Conservation (phyloP, 2,888 invertebrate genomes). For the Pharmacophagus antenor region DNA sequence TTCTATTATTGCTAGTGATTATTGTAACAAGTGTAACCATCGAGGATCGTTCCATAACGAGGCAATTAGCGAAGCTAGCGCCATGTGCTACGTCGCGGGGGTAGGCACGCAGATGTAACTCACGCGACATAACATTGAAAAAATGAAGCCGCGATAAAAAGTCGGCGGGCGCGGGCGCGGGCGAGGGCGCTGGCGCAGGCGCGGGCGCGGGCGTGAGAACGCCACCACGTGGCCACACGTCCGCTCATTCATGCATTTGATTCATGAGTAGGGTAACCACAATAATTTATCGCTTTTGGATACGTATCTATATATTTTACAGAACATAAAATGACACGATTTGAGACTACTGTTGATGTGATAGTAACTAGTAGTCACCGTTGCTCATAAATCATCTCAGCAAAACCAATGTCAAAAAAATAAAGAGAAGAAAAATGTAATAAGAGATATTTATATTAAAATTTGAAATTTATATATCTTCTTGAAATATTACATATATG, state of each 20-base stretch:
- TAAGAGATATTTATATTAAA: too few relatives aligned
- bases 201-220: constrained; percentile 76
- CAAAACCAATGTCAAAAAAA: too few relatives aligned
- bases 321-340: too few relatives aligned
- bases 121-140: constrained; percentile 61
- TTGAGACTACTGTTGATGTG: too few relatives aligned
- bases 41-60: constrained; percentile 50
- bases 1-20: too few relatives aligned
- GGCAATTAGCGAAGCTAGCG: constrained; percentile 72
- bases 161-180: too few relatives aligned
- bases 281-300: constrained; percentile 21
- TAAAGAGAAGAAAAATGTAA: too few relatives aligned
- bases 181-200: too few relatives aligned
- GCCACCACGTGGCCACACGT: constrained; percentile 68
- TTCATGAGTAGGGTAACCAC: constrained; percentile 68
- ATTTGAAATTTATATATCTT: too few relatives aligned
- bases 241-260: constrained; percentile 78
- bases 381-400: too few relatives aligned
- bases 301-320: background rate
- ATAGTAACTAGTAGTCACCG: too few relatives aligned
- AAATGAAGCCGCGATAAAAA: constrained; percentile 68
- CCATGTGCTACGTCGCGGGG: constrained; percentile 71
- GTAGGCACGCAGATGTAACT: constrained; percentile 70
- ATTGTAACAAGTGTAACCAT: constrained; percentile 16
- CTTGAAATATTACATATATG: too few relatives aligned